Conservation (phyloP, 2,888 invertebrate species). For the Synergus umbraculus region DNA sequence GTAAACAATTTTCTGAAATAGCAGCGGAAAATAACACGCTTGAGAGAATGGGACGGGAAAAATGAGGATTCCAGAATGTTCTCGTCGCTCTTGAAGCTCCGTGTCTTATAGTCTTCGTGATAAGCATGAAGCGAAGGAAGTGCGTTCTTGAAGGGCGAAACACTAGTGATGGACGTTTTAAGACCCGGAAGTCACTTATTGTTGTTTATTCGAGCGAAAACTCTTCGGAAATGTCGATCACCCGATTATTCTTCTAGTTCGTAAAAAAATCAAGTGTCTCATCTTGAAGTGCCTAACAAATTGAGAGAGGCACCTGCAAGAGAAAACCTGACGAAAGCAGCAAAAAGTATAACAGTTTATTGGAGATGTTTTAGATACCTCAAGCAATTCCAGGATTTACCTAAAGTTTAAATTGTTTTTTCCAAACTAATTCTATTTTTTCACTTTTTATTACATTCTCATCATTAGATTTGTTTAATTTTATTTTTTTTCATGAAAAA, state of each 20-base stretch:
- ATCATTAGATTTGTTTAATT: too few relatives aligned
- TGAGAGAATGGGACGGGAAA: neutral
- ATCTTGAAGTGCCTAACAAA: neutral
- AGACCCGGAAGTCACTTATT: neutral
- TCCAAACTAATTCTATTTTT: too few relatives aligned
- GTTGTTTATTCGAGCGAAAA: conserved; percentile 1
- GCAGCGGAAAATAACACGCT: neutral
- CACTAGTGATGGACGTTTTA: neutral
- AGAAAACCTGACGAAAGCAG: neutral
- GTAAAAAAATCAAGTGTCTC: neutral
- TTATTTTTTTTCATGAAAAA: too few relatives aligned
- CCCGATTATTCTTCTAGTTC: neutral
- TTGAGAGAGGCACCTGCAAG: neutral
- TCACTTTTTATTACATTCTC: too few relatives aligned
- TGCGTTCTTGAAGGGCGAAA: neutral
- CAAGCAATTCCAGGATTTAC: too few relatives aligned
- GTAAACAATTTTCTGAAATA: neutral
- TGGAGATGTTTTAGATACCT: too few relatives aligned
- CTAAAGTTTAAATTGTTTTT: too few relatives aligned
- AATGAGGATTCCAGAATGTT: conserved; percentile 1
- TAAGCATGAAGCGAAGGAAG: neutral
- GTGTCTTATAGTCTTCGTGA: neutral
- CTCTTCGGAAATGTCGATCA: neutral
- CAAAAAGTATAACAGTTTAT: neutral
- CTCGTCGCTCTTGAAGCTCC: neutral